These are phyloP conservation scores for Suncus etruscus DNA, from an alignment of 2,113 vertebrate genomes.

Conservation along the genomic window DNA sequence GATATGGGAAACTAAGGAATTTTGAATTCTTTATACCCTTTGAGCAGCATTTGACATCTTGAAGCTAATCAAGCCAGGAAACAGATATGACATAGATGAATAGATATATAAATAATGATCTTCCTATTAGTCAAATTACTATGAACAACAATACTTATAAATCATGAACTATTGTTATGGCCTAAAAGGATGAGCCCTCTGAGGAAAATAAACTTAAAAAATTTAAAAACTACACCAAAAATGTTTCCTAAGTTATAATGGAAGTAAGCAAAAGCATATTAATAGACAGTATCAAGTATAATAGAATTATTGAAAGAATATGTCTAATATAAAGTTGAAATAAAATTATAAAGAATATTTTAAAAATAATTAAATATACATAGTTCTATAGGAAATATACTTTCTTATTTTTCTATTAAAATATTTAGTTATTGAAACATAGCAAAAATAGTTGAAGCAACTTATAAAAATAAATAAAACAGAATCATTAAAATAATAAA, in stretches of 20 bases:
- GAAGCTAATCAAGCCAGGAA: neutral
- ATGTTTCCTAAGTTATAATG: neutral
- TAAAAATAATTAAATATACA: neutral
- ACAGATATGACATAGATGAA: neutral
- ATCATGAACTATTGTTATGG: neutral
- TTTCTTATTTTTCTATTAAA: neutral
- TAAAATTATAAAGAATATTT: neutral
- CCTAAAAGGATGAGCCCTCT: neutral
- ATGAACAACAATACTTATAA: no score
- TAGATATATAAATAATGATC: neutral
- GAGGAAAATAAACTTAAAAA: neutral
- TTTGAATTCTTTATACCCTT: neutral
- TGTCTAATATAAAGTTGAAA: neutral
- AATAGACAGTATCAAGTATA: neutral
- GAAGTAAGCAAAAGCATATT: neutral
- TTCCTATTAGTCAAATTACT: no score
- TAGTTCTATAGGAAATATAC: neutral
- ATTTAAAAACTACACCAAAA: neutral
- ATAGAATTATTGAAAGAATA: neutral
- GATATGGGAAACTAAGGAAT: neutral
- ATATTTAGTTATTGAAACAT: neutral
- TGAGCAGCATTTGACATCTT: neutral
- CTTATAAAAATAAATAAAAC: neutral
- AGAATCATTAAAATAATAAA: neutral
- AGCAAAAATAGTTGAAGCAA: neutral